phyloP scores from a whole-genome alignment of 2,888 invertebrate genomes.

The Galerucella pusilla region DNA sequence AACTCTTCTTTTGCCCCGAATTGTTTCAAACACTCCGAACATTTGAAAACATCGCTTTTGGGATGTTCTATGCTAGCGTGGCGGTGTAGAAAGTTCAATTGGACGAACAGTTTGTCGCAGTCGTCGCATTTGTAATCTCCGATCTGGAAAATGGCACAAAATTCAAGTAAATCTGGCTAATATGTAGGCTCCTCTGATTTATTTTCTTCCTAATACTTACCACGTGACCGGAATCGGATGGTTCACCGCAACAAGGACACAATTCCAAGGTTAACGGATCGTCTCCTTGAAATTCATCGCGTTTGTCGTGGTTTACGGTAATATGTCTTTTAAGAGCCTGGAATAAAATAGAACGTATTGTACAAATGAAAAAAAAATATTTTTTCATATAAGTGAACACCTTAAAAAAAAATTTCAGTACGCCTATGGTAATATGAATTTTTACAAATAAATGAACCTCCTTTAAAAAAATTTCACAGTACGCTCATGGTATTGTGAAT shows the following conservation, averaged over 20 bases:
- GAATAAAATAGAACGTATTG: neutral
- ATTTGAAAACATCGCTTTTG: constrained; percentile 69
- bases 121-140: constrained; percentile 69
- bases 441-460: too few species aligned
- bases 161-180: neutral
- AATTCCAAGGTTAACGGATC: constrained; percentile 63
- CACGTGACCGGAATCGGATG: constrained; percentile 68
- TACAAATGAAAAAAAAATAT: too few species aligned
- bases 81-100: constrained; percentile 72
- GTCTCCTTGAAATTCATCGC: constrained; percentile 52
- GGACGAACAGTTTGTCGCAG: constrained; percentile 80
- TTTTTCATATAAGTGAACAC: too few species aligned
- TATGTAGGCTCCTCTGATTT: too few species aligned
- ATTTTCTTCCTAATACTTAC: constrained; percentile 53
- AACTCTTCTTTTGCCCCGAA: constrained; percentile 73
- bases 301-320: constrained; percentile 55
- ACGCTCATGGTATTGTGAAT: too few species aligned
- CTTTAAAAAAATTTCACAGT: too few species aligned
- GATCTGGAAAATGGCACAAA: constrained; percentile 56
- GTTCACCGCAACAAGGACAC: constrained; percentile 72
- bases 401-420: too few species aligned
- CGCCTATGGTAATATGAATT: too few species aligned
- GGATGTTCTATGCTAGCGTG: constrained; percentile 80
- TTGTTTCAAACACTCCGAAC: constrained; percentile 75
- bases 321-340: constrained; percentile 64